Evolutionary conservation across 2,888 invertebrate genomes (phyloP).

Genomic region (Temnothorax rugatulus): DNA sequence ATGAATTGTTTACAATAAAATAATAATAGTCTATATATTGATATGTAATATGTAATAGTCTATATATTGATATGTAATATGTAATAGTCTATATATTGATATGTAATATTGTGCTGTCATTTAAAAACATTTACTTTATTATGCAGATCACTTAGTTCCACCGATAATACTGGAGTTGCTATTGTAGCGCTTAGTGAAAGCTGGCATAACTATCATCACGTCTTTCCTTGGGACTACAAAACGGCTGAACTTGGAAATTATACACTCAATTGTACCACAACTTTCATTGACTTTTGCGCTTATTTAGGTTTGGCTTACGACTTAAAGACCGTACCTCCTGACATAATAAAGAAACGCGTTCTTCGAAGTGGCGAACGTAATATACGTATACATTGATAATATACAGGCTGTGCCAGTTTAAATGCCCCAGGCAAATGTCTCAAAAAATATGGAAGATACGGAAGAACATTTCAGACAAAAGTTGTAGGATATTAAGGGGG

Average conservation of each 20-base stretch:
- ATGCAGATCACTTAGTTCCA: background rate
- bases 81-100: background rate
- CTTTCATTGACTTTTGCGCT: background rate
- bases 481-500: no score
- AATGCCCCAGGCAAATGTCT: no score
- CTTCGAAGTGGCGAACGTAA: background rate
- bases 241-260: background rate
- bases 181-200: background rate
- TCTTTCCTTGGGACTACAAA: background rate
- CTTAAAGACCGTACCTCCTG: background rate
- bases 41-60: no score
- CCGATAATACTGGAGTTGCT: background rate
- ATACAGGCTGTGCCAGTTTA: no score
- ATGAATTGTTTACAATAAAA: background rate
- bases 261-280: background rate
- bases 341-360: background rate
- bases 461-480: no score
- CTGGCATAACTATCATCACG: background rate
- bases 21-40: no score
- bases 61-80: background rate
- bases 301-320: slow-evolving; percentile 1
- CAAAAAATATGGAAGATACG: no score
- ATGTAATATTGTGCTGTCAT: background rate
- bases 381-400: no score
- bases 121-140: background rate